Percentiles rank a stretch among this genome's conserved stretches.
Evolutionary conservation across 35 echinoderm and acorn worm species (phyloP).

Genomic region (Antedon bifida): DNA sequence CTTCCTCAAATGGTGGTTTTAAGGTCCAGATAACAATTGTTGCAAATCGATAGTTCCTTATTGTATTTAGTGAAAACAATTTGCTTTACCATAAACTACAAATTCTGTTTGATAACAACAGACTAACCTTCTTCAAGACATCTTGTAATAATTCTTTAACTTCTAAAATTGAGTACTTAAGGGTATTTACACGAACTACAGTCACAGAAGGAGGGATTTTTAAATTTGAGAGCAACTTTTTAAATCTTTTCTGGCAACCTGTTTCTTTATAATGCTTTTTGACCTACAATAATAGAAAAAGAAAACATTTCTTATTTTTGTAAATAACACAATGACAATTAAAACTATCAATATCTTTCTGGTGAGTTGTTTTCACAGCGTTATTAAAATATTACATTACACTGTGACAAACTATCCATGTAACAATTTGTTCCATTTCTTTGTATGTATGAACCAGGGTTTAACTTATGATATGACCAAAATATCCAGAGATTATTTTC

Average conservation of each 20-base stretch:
- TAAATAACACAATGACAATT: neutral
- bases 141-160: neutral
- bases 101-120: neutral
- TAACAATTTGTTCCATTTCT: neutral
- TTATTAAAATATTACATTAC: no score
- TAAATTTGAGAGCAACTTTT: neutral
- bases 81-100: no score
- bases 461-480: neutral
- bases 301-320: neutral
- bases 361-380: no score
- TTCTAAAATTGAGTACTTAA: neutral
- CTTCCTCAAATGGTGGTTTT: no score
- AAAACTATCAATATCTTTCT: no score
- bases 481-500: neutral
- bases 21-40: no score
- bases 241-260: neutral
- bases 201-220: neutral
- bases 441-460: neutral
- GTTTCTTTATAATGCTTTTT: neutral
- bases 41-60: no score
- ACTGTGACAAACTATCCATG: no score
- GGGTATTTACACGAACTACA: neutral
- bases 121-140: neutral
- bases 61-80: no score
- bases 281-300: neutral